A percentile compares a stretch with the other conserved stretches of the same genome.
Conservation (phyloP, 1,140 invertebrate species). For the Micrasema longulum region DNA sequence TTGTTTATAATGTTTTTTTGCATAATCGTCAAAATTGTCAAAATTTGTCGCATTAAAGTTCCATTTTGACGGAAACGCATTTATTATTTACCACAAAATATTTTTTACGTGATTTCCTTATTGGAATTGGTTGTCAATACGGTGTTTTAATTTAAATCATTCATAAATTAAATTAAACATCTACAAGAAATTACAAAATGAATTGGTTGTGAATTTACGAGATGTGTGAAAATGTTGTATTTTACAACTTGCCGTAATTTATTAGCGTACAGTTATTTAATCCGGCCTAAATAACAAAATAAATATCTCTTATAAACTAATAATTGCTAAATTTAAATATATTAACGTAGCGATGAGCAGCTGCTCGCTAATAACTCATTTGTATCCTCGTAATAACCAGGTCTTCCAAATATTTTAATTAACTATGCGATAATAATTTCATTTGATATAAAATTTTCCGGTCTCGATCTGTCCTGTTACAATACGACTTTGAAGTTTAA, state of each 20-base stretch:
- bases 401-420: conserved; percentile 27
- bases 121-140: too few relatives aligned
- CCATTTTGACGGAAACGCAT: too few relatives aligned
- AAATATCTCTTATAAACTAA: conserved; percentile 8
- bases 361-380: conserved; percentile 33
- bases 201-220: too few relatives aligned
- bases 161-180: too few relatives aligned
- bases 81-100: too few relatives aligned
- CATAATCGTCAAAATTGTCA: too few relatives aligned
- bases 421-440: conserved; percentile 27
- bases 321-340: conserved; percentile 11
- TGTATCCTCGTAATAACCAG: conserved; percentile 5
- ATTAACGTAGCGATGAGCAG: conserved; percentile 9
- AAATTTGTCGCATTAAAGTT: too few relatives aligned
- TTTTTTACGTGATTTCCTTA: too few relatives aligned
- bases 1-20: too few relatives aligned
- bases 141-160: too few relatives aligned
- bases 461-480: not conserved
- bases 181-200: too few relatives aligned
- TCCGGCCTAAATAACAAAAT: conserved; percentile 22
- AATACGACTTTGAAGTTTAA: conserved; percentile 14
- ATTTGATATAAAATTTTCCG: conserved; percentile 17
- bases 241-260: conserved; percentile 19
- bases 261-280: conserved; percentile 17
- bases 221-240: too few relatives aligned